Conservation (phyloP, 2,888 invertebrate species). For the Drosophila paracracens region DNA sequence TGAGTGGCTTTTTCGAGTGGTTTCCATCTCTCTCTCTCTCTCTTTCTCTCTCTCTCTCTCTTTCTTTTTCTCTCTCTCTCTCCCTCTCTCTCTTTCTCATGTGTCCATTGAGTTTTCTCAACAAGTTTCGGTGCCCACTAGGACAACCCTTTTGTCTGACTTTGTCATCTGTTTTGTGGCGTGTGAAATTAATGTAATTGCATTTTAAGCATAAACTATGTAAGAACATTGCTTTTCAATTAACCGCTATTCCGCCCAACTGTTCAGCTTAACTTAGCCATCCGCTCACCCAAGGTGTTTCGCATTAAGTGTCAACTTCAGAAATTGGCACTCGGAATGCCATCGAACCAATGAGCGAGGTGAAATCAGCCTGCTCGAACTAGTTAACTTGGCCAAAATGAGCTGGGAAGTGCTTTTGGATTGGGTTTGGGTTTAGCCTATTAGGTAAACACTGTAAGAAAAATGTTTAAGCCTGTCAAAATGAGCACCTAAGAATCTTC, state of each 20-base stretch:
- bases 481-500: neutral
- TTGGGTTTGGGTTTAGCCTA: slow-evolving; percentile 1
- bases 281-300: slow-evolving; percentile 16
- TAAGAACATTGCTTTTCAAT: slow-evolving; percentile 81
- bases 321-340: slow-evolving; percentile 42
- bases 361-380: slow-evolving; percentile 9
- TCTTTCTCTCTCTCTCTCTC: neutral
- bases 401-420: slow-evolving; percentile 54
- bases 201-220: slow-evolving; percentile 81
- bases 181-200: slow-evolving; percentile 82
- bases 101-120: slow-evolving; percentile 45
- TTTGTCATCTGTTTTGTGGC: slow-evolving; percentile 78
- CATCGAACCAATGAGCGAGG: slow-evolving; percentile 39
- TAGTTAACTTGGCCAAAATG: slow-evolving; percentile 35
- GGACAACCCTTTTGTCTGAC: slow-evolving; percentile 62
- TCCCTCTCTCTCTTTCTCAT: slow-evolving; percentile 3
- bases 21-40: slow-evolving; percentile 22
- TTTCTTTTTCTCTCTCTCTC: slow-evolving; percentile 3
- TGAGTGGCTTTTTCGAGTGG: slow-evolving; percentile 77
- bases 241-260: slow-evolving; percentile 53
- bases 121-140: slow-evolving; percentile 43
- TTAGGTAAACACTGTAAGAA: neutral
- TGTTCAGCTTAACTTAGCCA: slow-evolving; percentile 6
- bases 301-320: slow-evolving; percentile 44
- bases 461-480: neutral